Percentiles rank a stretch among this genome's conserved stretches.
These are phyloP conservation scores for Heterodera schachtii DNA, from an alignment of 1,140 invertebrate genomes.

Conservation along the genomic window DNA sequence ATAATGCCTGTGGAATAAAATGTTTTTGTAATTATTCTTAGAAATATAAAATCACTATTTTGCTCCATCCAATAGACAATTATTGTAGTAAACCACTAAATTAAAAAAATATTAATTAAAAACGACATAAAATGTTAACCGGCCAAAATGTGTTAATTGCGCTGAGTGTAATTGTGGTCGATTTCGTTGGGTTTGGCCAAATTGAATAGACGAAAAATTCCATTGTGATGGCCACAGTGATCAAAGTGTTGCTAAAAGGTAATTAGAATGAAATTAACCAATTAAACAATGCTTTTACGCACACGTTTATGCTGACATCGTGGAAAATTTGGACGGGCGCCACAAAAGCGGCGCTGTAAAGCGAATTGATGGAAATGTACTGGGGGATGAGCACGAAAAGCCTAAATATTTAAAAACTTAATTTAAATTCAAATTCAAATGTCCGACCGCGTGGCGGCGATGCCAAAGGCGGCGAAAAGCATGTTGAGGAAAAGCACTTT, in stretches of 20 bases:
- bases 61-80: background rate
- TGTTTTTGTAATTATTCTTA: background rate
- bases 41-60: background rate
- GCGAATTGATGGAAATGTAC: background rate
- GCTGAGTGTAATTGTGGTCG: background rate
- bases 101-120: background rate
- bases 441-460: background rate
- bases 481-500: conserved; percentile 9
- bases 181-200: background rate
- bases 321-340: background rate
- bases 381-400: conserved; percentile 4
- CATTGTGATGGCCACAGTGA: background rate
- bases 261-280: background rate
- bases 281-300: background rate
- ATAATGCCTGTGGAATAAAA: background rate
- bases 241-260: conserved; percentile 7
- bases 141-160: background rate
- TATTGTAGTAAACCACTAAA: conserved; percentile 2
- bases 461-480: conserved; percentile 2
- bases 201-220: background rate
- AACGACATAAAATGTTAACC: too few species aligned
- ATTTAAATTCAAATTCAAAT: background rate
- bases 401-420: background rate
- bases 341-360: background rate
- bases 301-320: conserved; percentile 8